Percentiles rank a stretch among this genome's conserved stretches.
Conservation (phyloP, 2,888 invertebrate species). For the Anticlea derivata region DNA sequence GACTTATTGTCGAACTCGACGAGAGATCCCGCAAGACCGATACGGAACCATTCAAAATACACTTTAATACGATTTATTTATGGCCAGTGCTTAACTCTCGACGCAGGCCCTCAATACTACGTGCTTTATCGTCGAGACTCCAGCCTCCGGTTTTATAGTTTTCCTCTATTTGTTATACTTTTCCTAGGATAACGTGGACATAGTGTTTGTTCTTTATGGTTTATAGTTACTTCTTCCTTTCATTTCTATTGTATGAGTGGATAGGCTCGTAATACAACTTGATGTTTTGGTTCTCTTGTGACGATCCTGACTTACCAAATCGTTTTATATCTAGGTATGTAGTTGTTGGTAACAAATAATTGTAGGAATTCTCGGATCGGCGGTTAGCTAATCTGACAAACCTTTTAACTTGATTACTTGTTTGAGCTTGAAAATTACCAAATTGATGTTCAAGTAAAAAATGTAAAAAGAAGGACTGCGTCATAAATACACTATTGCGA, state of each 20-base stretch:
- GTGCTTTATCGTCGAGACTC: constrained; percentile 55
- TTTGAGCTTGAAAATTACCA: constrained; percentile 66
- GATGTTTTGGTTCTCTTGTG: too few species aligned
- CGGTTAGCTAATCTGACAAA: constrained; percentile 67
- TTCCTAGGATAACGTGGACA: constrained; percentile 60
- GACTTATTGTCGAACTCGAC: constrained; percentile 66
- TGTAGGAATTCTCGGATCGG: constrained; percentile 43
- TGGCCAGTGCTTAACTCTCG: constrained; percentile 64
- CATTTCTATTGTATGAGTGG: too few species aligned
- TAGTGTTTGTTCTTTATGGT: constrained; percentile 60
- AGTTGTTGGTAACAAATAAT: constrained; percentile 56
- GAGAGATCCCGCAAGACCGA: constrained; percentile 65
- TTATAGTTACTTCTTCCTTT: neutral
- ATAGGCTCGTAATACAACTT: too few species aligned
- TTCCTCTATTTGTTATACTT: constrained; percentile 63
- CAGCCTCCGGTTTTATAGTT: constrained; percentile 59
- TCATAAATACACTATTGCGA: constrained; percentile 75
- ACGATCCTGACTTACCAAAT: too few species aligned
- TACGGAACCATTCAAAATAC: constrained; percentile 67
- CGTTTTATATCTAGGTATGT: too few species aligned
- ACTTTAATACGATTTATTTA: constrained; percentile 78
- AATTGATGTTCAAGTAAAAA: constrained; percentile 51
- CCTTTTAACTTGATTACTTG: constrained; percentile 60
- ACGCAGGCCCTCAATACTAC: constrained; percentile 53
- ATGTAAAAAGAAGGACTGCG: constrained; percentile 59